A percentile compares a stretch with the other conserved stretches of the same genome.
phyloP scores from a whole-genome alignment of 2,113 vertebrate genomes.

The Menidia beryllina region DNA sequence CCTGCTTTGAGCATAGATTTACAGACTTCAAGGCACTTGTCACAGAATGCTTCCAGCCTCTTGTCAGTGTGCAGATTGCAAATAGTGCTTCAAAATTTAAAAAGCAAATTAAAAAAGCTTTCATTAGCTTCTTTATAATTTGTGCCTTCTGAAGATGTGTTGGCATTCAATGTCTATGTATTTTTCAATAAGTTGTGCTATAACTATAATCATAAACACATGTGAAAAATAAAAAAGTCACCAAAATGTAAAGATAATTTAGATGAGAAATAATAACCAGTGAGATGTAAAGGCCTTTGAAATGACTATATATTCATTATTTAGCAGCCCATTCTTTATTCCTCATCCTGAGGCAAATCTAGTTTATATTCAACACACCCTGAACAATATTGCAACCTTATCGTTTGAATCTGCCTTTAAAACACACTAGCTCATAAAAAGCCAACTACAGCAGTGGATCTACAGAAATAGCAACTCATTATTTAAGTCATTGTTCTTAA shows the following conservation, averaged over 20 bases:
- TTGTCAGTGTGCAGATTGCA: not conserved
- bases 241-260: conserved; percentile 14
- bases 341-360: conserved; percentile 58
- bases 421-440: conserved; percentile 22
- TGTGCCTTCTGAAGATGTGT: not conserved
- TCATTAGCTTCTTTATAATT: not conserved
- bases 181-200: not conserved
- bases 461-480: conserved; percentile 8
- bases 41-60: not conserved
- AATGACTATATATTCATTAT: conserved; percentile 41
- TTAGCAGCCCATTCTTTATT: conserved; percentile 62
- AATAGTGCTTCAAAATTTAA: conserved; percentile 6
- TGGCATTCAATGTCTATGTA: not conserved
- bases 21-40: not conserved
- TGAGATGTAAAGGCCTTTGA: conserved; percentile 23
- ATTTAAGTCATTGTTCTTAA: conserved; percentile 3
- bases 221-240: not conserved
- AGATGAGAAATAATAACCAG: conserved; percentile 30
- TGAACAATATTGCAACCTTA: conserved; percentile 50
- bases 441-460: conserved; percentile 2
- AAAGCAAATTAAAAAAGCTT: too few species aligned
- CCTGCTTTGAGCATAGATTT: conserved; percentile 9
- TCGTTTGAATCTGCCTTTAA: conserved; percentile 46
- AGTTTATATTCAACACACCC: conserved; percentile 51
- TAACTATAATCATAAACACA: conserved; percentile 2